phyloP scores from a whole-genome alignment of 2,888 invertebrate species.

The Rhopalosiphum nymphaeae region DNA sequence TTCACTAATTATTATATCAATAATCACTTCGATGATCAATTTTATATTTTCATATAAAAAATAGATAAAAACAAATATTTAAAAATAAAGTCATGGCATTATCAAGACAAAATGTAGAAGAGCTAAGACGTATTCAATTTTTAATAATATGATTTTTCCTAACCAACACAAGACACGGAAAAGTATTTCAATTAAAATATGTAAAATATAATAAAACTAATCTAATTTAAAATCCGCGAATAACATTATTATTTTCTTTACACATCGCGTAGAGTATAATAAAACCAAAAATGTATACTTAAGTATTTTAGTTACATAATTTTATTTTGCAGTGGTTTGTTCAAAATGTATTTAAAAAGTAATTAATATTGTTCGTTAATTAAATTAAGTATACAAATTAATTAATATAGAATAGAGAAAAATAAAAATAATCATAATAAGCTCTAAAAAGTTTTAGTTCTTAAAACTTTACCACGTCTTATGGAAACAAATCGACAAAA shows the following conservation, averaged over 20 bases:
- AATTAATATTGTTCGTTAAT: slow-evolving; percentile 46
- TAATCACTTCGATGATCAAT: neutral
- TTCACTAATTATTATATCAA: neutral
- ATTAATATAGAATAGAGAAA: neutral
- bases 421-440: slow-evolving; percentile 33
- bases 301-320: neutral
- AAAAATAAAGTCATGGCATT: neutral
- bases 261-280: neutral
- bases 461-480: slow-evolving; percentile 1
- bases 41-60: neutral
- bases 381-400: slow-evolving; percentile 24
- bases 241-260: slow-evolving; percentile 23
- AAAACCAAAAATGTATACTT: neutral
- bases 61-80: neutral
- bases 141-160: neutral
- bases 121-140: neutral
- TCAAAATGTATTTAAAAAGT: slow-evolving; percentile 39
- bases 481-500: neutral
- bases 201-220: slow-evolving; percentile 22
- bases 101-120: neutral
- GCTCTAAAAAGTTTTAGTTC: slow-evolving; percentile 35
- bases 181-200: slow-evolving; percentile 37
- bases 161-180: neutral
- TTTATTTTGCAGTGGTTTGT: slow-evolving; percentile 28
- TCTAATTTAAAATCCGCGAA: neutral